These are phyloP conservation scores for Drosophila sechellia DNA, from an alignment of 1,140 invertebrate genomes.

Conservation along the genomic window DNA sequence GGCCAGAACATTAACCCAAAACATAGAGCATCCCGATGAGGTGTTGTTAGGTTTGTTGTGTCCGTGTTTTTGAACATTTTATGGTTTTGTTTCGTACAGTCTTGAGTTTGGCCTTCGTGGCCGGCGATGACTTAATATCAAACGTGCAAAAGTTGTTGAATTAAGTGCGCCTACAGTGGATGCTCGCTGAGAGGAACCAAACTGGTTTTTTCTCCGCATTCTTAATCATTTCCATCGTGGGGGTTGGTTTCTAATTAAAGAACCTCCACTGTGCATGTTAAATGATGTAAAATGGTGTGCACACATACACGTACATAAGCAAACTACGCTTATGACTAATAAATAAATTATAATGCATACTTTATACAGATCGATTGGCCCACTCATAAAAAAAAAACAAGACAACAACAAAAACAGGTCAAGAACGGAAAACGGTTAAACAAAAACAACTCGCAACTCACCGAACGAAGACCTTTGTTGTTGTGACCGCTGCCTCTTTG, in stretches of 20 bases:
- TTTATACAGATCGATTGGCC: slow-evolving; percentile 47
- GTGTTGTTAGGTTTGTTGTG: slow-evolving; percentile 20
- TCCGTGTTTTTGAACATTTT: neutral
- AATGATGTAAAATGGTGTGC: slow-evolving; percentile 15
- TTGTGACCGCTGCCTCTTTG: slow-evolving; percentile 17
- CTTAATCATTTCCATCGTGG: slow-evolving; percentile 12
- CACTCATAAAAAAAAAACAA: slow-evolving; percentile 12
- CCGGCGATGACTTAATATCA: slow-evolving; percentile 41
- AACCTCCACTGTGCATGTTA: slow-evolving; percentile 27
- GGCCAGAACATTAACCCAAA: slow-evolving; percentile 34
- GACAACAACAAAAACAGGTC: slow-evolving; percentile 28
- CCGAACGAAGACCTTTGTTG: slow-evolving; percentile 31
- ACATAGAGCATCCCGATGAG: slow-evolving; percentile 30
- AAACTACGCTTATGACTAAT: slow-evolving; percentile 46
- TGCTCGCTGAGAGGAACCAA: slow-evolving; percentile 36
- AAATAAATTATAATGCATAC: slow-evolving; percentile 38
- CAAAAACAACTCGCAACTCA: slow-evolving; percentile 44
- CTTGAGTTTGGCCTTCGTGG: slow-evolving; percentile 6
- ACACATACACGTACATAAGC: slow-evolving; percentile 5
- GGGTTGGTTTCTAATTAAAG: slow-evolving; percentile 42
- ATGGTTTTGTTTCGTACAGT: slow-evolving; percentile 32
- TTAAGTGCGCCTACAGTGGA: slow-evolving; percentile 41
- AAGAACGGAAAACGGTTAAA: slow-evolving; percentile 44
- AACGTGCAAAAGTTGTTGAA: slow-evolving; percentile 33
- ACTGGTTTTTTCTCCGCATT: slow-evolving; percentile 24